Percentiles rank a stretch among this genome's conserved stretches.
phyloP scores from a whole-genome alignment of 37 sponge, comb jelly and placozoan species.

The Diacarnus erythraeanus region DNA sequence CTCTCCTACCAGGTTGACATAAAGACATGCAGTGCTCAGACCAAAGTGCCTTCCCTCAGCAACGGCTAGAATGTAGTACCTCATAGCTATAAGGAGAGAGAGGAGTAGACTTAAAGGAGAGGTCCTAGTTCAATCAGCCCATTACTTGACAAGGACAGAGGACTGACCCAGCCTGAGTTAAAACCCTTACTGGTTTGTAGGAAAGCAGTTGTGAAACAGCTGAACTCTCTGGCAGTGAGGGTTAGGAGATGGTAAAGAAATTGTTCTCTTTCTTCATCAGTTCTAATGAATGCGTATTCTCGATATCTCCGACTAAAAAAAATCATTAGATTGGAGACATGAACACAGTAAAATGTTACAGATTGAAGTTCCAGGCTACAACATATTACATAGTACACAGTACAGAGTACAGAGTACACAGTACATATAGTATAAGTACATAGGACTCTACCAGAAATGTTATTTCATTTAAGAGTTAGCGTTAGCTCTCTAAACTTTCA shows the following conservation, averaged over 20 bases:
- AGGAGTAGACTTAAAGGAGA: too few relatives aligned
- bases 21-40: slow-evolving; percentile 72
- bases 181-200: slow-evolving; percentile 47
- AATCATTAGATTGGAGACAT: background rate
- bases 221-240: slow-evolving; percentile 85
- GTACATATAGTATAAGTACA: too few relatives aligned
- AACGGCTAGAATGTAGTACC: slow-evolving; percentile 68
- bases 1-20: slow-evolving; percentile 79
- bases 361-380: too few relatives aligned
- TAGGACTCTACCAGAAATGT: too few relatives aligned
- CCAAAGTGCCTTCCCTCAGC: slow-evolving; percentile 84
- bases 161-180: too few relatives aligned
- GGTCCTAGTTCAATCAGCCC: too few relatives aligned
- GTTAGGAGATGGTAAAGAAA: slow-evolving; percentile 87
- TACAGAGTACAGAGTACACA: too few relatives aligned
- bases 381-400: too few relatives aligned
- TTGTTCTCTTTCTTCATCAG: slow-evolving; percentile 91
- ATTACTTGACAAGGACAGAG: too few relatives aligned
- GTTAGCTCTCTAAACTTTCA: too few relatives aligned
- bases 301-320: slow-evolving; percentile 52
- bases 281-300: slow-evolving; percentile 90
- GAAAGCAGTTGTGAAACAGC: slow-evolving; percentile 90
- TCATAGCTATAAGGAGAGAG: background rate
- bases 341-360: background rate
- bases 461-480: too few relatives aligned